Percentiles rank a stretch among this genome's conserved stretches.
Evolutionary conservation across 1,140 invertebrate genomes (phyloP).

Genomic region (Apis dorsata): DNA sequence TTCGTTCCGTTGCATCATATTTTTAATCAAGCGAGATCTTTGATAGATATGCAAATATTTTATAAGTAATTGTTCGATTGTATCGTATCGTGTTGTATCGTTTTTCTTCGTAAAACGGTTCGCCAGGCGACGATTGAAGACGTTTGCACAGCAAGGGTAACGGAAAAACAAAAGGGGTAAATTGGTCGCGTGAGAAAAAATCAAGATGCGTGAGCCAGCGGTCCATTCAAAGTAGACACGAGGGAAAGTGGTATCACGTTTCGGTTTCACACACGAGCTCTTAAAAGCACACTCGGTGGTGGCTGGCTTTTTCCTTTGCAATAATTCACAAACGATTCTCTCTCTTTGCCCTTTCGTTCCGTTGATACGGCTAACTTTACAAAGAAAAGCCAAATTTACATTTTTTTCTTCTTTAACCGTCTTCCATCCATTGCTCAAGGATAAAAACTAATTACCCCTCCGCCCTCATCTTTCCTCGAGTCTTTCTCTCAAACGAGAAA

Average conservation of each 20-base stretch:
- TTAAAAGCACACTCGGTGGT: conserved; percentile 45
- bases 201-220: conserved; percentile 48
- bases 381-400: background rate
- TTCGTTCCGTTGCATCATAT: no score
- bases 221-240: conserved; percentile 54
- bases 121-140: no score
- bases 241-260: conserved; percentile 50
- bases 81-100: no score
- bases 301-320: conserved; percentile 1
- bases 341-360: background rate
- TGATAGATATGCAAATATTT: no score
- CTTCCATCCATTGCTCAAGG: background rate
- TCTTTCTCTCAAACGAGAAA: no score
- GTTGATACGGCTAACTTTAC: background rate
- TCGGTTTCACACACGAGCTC: conserved; percentile 42
- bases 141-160: no score
- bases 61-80: no score
- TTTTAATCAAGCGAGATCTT: no score
- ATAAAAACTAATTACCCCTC: background rate
- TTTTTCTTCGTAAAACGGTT: no score
- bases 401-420: background rate
- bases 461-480: no score
- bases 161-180: conserved; percentile 24
- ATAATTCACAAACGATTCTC: background rate
- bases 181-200: conserved; percentile 53